Evolutionary conservation across 1,140 invertebrate genomes (phyloP).

Genomic region (Venturia canescens): DNA sequence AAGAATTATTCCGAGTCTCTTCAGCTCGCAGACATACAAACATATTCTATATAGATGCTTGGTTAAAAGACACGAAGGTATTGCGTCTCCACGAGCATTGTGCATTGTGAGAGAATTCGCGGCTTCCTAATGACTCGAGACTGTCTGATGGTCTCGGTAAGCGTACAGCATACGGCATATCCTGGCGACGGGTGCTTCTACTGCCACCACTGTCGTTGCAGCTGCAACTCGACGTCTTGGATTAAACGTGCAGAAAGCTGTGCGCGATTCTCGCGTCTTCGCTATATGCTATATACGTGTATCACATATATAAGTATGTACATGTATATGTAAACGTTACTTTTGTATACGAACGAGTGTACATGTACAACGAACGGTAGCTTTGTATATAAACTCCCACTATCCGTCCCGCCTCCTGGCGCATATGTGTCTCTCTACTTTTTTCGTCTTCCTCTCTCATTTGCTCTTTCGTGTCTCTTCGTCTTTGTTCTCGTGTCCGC

Average conservation of each 20-base stretch:
- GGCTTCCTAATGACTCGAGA: slow-evolving; percentile 62
- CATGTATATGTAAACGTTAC: background rate
- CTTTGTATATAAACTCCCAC: background rate
- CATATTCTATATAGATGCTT: background rate
- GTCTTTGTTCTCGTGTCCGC: slow-evolving; percentile 61
- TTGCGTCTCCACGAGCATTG: slow-evolving; percentile 49
- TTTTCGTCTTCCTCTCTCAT: background rate
- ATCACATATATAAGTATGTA: background rate
- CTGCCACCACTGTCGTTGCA: slow-evolving; percentile 41
- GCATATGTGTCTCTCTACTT: slow-evolving; percentile 13
- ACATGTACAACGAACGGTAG: background rate
- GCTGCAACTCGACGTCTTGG: slow-evolving; percentile 31
- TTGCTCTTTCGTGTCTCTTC: slow-evolving; percentile 38
- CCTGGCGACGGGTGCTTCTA: slow-evolving; percentile 28
- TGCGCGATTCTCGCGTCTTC: slow-evolving; percentile 19
- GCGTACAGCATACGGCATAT: slow-evolving; percentile 15
- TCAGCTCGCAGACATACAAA: background rate
- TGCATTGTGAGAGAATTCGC: slow-evolving; percentile 48
- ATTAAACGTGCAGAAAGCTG: slow-evolving; percentile 35
- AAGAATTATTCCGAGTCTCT: no score
- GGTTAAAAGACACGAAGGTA: background rate
- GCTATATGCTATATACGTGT: background rate
- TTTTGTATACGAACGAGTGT: slow-evolving; percentile 6
- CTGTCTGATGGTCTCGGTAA: slow-evolving; percentile 50
- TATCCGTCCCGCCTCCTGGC: background rate